Conservation (phyloP, 2,113 vertebrate species). For the Ailuropoda melanoleuca region DNA sequence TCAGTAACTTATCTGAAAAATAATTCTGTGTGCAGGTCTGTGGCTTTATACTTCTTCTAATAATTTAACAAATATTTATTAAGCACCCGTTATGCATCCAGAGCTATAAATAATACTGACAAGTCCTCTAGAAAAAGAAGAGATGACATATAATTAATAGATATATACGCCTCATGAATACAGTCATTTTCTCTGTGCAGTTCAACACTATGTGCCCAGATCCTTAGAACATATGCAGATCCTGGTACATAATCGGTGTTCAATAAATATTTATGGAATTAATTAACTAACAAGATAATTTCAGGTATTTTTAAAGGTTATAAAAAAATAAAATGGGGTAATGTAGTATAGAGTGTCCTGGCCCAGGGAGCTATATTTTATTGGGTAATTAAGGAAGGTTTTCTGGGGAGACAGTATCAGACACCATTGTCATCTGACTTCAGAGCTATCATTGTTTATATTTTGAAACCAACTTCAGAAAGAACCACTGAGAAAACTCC, state of each 20-base stretch:
- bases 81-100: neutral
- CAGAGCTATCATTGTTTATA: neutral
- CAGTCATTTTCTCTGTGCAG: neutral
- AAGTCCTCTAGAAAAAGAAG: neutral
- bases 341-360: neutral
- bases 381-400: neutral
- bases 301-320: neutral
- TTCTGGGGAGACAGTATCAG: neutral
- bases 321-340: neutral
- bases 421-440: neutral
- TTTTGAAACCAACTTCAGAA: neutral
- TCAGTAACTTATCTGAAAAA: neutral
- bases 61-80: neutral
- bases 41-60: neutral
- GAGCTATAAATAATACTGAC: neutral
- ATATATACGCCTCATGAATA: neutral
- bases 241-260: neutral
- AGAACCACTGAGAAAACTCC: neutral
- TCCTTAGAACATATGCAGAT: neutral
- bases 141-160: neutral
- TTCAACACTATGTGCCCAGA: neutral
- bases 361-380: neutral
- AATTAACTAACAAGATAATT: constrained; percentile 9
- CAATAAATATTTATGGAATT: neutral
- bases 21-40: neutral